A percentile compares a stretch with the other conserved stretches of the same genome.
Conservation (phyloP, 2,888 invertebrate genomes). For the Lycia hirtaria region DNA sequence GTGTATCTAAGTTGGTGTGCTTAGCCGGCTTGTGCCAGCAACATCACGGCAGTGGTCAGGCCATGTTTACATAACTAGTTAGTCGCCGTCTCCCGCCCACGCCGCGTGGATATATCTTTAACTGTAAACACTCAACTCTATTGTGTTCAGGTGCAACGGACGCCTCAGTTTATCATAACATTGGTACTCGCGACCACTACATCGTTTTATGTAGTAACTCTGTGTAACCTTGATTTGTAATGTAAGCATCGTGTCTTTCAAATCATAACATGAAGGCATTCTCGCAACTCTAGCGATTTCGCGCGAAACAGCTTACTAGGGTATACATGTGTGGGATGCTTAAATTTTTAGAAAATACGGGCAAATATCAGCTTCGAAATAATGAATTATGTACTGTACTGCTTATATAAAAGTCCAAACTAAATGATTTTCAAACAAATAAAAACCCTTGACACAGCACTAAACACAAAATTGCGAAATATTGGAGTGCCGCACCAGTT, state of each 20-base stretch:
- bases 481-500: too few relatives aligned
- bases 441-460: too few relatives aligned
- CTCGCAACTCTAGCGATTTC: not conserved
- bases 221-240: conserved; percentile 16
- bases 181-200: conserved; percentile 28
- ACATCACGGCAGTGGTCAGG: conserved; percentile 63
- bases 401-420: too few relatives aligned
- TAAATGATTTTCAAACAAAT: too few relatives aligned
- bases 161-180: conserved; percentile 41
- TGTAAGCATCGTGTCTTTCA: conserved; percentile 4
- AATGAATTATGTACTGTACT: too few relatives aligned
- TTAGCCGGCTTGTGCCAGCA: conserved; percentile 59
- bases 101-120: conserved; percentile 65
- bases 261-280: conserved; percentile 1
- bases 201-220: conserved; percentile 21
- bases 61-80: conserved; percentile 80
- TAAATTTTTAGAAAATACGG: too few relatives aligned
- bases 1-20: conserved; percentile 65
- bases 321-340: too few relatives aligned
- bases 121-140: conserved; percentile 65
- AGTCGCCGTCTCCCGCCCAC: conserved; percentile 70
- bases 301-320: too few relatives aligned
- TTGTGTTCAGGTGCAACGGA: conserved; percentile 68
- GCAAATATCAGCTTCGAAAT: too few relatives aligned
- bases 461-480: too few relatives aligned